phyloP scores from a whole-genome alignment of 2,888 invertebrate species.

The Epirrhoe alternata region DNA sequence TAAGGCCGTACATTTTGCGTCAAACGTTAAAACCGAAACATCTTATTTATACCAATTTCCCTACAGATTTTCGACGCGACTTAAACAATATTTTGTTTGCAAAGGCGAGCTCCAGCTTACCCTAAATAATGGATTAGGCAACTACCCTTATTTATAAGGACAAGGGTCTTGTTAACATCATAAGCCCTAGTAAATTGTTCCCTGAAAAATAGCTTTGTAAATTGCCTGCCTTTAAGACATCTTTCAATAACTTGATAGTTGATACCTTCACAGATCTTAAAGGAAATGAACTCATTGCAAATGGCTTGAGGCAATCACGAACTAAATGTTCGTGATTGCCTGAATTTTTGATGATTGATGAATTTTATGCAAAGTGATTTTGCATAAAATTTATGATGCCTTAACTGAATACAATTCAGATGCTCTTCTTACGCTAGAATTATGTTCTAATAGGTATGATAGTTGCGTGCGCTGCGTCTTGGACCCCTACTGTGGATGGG shows the following conservation, averaged over 20 bases:
- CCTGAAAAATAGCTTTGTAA: slow-evolving; percentile 27
- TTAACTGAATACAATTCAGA: no score
- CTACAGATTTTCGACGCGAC: slow-evolving; percentile 8
- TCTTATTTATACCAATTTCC: slow-evolving; percentile 18
- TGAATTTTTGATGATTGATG: no score
- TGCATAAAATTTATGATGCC: no score
- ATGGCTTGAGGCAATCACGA: no score
- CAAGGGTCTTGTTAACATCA: slow-evolving; percentile 41
- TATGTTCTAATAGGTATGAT: slow-evolving; percentile 75
- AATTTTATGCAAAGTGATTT: no score
- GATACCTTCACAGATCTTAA: no score
- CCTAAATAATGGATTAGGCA: slow-evolving; percentile 42
- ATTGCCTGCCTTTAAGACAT: slow-evolving; percentile 8
- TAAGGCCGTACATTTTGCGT: no score
- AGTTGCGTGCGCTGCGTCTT: slow-evolving; percentile 87
- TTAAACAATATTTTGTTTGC: slow-evolving; percentile 26
- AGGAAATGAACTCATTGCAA: no score
- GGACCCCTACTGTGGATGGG: slow-evolving; percentile 90
- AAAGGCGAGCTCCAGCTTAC: slow-evolving; percentile 32
- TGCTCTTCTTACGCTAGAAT: no score
- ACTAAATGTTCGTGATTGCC: no score
- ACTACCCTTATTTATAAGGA: slow-evolving; percentile 40
- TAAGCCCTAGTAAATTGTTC: slow-evolving; percentile 39
- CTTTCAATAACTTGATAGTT: neutral
- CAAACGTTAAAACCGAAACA: neutral